Base-by-base conservation (phyloP, 2,113 vertebrate genomes). In the Sorex fumeus region DNA sequence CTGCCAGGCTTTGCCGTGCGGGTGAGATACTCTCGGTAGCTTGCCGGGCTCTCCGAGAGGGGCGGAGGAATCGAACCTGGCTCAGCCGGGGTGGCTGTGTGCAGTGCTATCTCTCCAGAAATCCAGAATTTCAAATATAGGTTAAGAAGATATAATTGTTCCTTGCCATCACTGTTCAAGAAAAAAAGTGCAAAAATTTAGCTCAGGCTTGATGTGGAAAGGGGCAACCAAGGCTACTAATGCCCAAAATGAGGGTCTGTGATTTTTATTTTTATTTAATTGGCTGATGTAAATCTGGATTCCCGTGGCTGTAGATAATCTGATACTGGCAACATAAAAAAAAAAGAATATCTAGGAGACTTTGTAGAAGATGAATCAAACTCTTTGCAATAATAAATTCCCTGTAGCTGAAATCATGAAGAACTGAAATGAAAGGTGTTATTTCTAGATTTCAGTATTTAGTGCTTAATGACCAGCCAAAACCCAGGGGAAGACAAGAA, bases 371-470 rank as follows among this genome's bases (percentile, higher is more conserved):
- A 90, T 21, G 19, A 47, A 91, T 25, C n/a, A 84, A 30, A 43
- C 21, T 45, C 67, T 94, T 88, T 74, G 60, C 36, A 60, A 60
- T 40, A 76, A 88, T 62, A 81, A 92, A 74, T 95, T 95, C 78
- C 64, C 60, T 15, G 66, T 36, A 72, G 69, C 34, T 92, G 66
- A 79, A 40, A 94, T 94, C 88, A 81, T 96, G 34, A 93, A 60
- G 85, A 79, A 91, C 27, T 79, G 77, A 94, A 92, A 87, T 30
- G 47, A 57, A n/a, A 81, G 85, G 32, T 2, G 47, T 57, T 86
- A 87, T 83, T 92, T 93, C 83, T 67, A 88, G 79, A 81, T 34
- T 34, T 76, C 1, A 43, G 21, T 45, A 62, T 60, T 87, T 53
- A 86, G 80, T 19, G n/a, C 71, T 90, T 43, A 66, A 81, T 95